Conservation (phyloP, 1,140 invertebrate genomes). For the Nebria ingens region DNA sequence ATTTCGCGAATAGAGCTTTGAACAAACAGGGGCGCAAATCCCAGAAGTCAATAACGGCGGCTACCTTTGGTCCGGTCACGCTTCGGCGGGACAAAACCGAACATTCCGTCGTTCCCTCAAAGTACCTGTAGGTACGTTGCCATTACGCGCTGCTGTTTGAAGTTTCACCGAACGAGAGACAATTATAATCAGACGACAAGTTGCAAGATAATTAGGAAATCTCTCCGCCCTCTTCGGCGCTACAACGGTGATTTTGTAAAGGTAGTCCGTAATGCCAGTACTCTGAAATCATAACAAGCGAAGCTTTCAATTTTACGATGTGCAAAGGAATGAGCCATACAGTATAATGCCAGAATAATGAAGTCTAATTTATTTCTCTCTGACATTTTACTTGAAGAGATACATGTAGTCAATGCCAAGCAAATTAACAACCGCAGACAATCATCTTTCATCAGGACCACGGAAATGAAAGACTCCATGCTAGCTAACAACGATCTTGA, state of each 20-base stretch:
- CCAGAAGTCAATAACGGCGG: not conserved
- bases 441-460: not conserved
- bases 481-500: too few species aligned
- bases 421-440: not conserved
- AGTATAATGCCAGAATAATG: not conserved
- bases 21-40: conserved; percentile 4
- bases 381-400: not conserved
- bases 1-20: not conserved
- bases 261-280: not conserved
- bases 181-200: not conserved
- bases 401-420: not conserved
- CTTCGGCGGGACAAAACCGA: not conserved
- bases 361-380: not conserved
- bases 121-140: not conserved
- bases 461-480: too few species aligned
- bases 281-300: not conserved
- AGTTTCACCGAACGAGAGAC: too few species aligned
- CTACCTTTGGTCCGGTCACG: not conserved
- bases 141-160: not conserved
- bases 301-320: not conserved
- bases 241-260: not conserved
- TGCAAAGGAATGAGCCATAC: too few species aligned
- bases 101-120: too few species aligned
- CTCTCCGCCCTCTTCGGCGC: too few species aligned
- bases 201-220: not conserved